A percentile compares a stretch with the other conserved stretches of the same genome.
Evolutionary conservation across 37 sponge, comb jelly and placozoan genomes (phyloP).

Genomic region (Ephydatia muelleri): DNA sequence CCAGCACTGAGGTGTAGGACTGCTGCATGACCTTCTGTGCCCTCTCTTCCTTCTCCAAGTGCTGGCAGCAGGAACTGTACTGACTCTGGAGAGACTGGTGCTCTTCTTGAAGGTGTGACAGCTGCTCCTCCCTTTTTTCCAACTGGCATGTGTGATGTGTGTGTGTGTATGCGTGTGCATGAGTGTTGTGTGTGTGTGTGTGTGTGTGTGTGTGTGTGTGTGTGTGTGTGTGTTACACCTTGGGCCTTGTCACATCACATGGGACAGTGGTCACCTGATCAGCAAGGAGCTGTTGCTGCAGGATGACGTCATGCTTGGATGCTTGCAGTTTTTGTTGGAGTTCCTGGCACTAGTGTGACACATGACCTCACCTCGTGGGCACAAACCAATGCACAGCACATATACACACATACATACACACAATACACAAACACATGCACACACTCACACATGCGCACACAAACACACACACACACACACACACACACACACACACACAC

Average conservation of each 20-base stretch:
- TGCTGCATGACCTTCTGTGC: constrained; percentile 11
- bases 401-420: not conserved
- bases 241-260: not conserved
- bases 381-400: no score
- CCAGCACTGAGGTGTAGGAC: constrained; percentile 9
- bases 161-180: not conserved
- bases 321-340: constrained; percentile 1
- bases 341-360: no score
- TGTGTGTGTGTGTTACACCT: not conserved
- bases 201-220: not conserved
- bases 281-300: constrained; percentile 22
- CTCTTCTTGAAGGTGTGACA: not conserved
- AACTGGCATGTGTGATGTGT: not conserved
- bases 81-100: constrained; percentile 11
- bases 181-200: not conserved
- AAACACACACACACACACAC: not conserved
- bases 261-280: constrained; percentile 12
- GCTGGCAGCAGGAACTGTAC: not conserved
- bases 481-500: not conserved
- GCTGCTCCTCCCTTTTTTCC: constrained; percentile 3
- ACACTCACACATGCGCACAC: not conserved
- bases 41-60: not conserved
- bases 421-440: not conserved
- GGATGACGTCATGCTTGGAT: not conserved
- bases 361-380: no score